Evolutionary conservation across 2,797 vertebrate genomes (phyloP).

Genomic region (Chelonia mydas): DNA sequence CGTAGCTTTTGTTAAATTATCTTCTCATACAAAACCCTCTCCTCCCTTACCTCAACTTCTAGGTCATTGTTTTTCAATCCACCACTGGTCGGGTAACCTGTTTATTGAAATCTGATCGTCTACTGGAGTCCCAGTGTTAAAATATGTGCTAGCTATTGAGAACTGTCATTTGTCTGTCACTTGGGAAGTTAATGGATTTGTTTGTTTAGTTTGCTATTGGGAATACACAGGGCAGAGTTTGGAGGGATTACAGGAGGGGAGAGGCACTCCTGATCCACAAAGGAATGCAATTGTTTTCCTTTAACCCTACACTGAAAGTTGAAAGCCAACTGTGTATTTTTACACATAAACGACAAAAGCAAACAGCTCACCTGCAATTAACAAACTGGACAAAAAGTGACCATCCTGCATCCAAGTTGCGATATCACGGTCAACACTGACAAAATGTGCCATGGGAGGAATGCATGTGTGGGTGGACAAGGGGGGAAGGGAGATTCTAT

Average conservation of each 20-base stretch:
- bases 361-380: slow-evolving; percentile 43
- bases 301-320: slow-evolving; percentile 37
- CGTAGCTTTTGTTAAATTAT: neutral
- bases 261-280: slow-evolving; percentile 69
- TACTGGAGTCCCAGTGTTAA: slow-evolving; percentile 13
- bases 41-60: neutral
- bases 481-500: rapidly evolving
- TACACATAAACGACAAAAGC: neutral
- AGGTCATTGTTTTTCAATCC: slow-evolving; percentile 25
- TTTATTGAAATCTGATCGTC: slow-evolving; percentile 70
- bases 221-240: slow-evolving; percentile 62
- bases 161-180: slow-evolving; percentile 76
- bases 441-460: neutral
- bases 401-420: rapidly evolving
- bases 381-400: neutral
- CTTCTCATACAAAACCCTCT: neutral
- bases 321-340: slow-evolving; percentile 34
- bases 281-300: slow-evolving; percentile 72
- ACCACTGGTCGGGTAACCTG: slow-evolving; percentile 54
- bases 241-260: slow-evolving; percentile 60
- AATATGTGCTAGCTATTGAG: slow-evolving; percentile 59
- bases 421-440: rapidly evolving
- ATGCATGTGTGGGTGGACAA: rapidly evolving
- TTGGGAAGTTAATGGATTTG: slow-evolving; percentile 66
- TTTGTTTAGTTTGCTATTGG: slow-evolving; percentile 75